Evolutionary conservation across 2,113 vertebrate species (phyloP), one percentile per base, ranked within the genome.

Genomic region (Neomonachus schauinslandi): DNA sequence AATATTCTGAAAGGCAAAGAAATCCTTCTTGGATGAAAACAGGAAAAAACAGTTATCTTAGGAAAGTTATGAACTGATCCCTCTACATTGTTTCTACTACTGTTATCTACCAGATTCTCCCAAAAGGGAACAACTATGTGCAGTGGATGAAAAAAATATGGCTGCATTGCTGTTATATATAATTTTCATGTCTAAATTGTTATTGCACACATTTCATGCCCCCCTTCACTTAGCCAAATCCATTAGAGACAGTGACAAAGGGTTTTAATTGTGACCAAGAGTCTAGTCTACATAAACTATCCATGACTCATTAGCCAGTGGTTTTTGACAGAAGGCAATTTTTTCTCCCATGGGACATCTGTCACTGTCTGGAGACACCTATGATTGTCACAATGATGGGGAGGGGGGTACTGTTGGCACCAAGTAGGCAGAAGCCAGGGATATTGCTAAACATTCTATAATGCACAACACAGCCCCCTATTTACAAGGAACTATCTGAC

Each of bases 1-100:
- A 57, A 97, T 91, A 91, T 93, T 90, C 28, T 94, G n/a, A 83
- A 96, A 93, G 26, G 3, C 33, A 83, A 1, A 61, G 69, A 95
- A 95, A 96, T 88, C 10, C 1, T 63, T 61, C 11, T 82, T 88
- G 28, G 31, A 49, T 93, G 65, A 96, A 88, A 93, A 96, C 46
- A 53, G 63, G n/a, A 55, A 95, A 90, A 90, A 93, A 86, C 36
- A 46, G 7, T 69, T 85, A 8, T 53, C 82, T 86, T 61, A 93
- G 49, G 95, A 76, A 80, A 83, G 1, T 67, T 19, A 85, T 55
- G 16, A 89, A 85, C 7, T 57, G 59, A 88, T 33, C n/a, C 36
- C 46, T 85, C 6, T 69, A 88, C 14, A 76, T 1, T 94, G 46
- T 71, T 94, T 95, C 49, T 88, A 33, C 59, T 96, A 79, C 5